Percentiles rank a stretch among this genome's conserved stretches.
phyloP scores from a whole-genome alignment of 2,888 invertebrate species.

The Petrophora chlorosata region DNA sequence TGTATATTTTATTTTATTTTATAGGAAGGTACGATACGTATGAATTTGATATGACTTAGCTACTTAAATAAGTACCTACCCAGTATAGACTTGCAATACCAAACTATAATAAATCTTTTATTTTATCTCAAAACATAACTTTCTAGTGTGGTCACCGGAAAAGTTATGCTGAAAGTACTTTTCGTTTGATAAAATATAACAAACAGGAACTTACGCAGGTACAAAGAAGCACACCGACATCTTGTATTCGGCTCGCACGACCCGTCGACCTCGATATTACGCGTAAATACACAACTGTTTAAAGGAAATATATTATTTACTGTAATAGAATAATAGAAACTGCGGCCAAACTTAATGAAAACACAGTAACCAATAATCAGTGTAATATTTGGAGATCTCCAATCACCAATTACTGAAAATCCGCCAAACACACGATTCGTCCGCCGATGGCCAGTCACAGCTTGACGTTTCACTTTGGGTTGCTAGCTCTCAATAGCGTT shows the following conservation, averaged over 20 bases:
- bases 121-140: too few species aligned
- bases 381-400: conserved; percentile 80
- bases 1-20: too few species aligned
- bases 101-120: too few species aligned
- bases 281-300: conserved; percentile 40
- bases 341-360: conserved; percentile 71
- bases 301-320: conserved; percentile 51
- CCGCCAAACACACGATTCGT: conserved; percentile 83
- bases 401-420: conserved; percentile 83
- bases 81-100: too few species aligned
- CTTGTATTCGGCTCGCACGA: conserved; percentile 61
- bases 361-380: conserved; percentile 81
- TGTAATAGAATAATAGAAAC: conserved; percentile 53
- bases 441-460: conserved; percentile 82
- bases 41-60: too few species aligned
- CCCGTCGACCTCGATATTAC: conserved; percentile 49
- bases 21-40: too few species aligned
- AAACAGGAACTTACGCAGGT: conserved; percentile 86
- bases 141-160: conserved; percentile 6
- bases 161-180: neutral
- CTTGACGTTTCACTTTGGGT: conserved; percentile 69
- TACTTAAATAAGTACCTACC: too few species aligned
- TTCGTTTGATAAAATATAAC: neutral
- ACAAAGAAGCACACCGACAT: conserved; percentile 89
- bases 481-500: conserved; percentile 40